Evolutionary conservation across 2,888 invertebrate genomes (phyloP).

Genomic region (Thymelicus sylvestris): DNA sequence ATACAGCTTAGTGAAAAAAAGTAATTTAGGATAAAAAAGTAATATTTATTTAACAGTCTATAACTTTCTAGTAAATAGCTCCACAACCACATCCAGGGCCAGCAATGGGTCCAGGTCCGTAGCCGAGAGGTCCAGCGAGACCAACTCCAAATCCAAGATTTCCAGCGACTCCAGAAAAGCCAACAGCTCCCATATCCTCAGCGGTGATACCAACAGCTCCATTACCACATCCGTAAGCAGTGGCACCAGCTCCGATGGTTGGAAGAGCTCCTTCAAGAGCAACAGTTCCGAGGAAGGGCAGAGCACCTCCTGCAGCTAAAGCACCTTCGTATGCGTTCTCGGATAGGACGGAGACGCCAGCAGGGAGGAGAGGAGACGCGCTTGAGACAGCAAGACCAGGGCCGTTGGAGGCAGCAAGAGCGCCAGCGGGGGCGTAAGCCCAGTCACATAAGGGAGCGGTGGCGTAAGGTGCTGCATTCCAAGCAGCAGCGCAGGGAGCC

Average conservation of each 20-base stretch:
- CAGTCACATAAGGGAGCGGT: slow-evolving; percentile 6
- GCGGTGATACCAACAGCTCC: slow-evolving; percentile 46
- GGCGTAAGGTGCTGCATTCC: not conserved
- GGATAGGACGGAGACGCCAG: slow-evolving; percentile 53
- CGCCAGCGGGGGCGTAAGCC: slow-evolving; percentile 8
- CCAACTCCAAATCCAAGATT: slow-evolving; percentile 15
- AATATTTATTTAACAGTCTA: not conserved
- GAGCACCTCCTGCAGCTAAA: slow-evolving; percentile 47
- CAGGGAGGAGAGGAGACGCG: slow-evolving; percentile 50
- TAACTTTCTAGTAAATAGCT: not conserved
- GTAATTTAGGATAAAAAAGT: no score
- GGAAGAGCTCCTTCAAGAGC: slow-evolving; percentile 47
- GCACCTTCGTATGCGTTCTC: slow-evolving; percentile 53
- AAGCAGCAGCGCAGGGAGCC: slow-evolving; percentile 26
- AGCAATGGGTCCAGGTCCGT: not conserved
- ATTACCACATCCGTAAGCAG: slow-evolving; percentile 49
- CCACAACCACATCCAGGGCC: slow-evolving; percentile 1
- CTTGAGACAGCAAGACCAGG: slow-evolving; percentile 49
- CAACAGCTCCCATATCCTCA: slow-evolving; percentile 38
- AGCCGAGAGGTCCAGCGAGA: not conserved
- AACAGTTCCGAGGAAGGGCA: slow-evolving; percentile 53
- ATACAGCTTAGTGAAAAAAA: no score
- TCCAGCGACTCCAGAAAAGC: slow-evolving; percentile 20
- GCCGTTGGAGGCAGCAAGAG: slow-evolving; percentile 21
- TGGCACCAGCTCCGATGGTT: slow-evolving; percentile 47